A percentile compares a stretch with the other conserved stretches of the same genome.
phyloP scores from a whole-genome alignment of 1,140 invertebrate species.

The Platyscapa corneri region DNA sequence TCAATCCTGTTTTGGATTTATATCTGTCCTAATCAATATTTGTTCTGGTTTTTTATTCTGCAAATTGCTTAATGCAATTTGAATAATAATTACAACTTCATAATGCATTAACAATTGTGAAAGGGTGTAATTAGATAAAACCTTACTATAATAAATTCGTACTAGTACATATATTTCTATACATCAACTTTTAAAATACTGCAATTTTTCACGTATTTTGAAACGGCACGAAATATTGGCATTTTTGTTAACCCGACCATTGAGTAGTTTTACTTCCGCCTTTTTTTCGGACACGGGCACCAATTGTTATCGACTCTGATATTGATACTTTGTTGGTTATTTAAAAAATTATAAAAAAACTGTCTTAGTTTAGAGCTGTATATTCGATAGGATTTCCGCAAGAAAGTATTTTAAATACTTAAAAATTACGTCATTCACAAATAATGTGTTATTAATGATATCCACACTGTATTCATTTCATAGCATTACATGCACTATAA shows the following conservation, averaged over 20 bases:
- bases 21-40: background rate
- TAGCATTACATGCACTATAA: background rate
- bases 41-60: background rate
- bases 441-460: background rate
- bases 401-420: background rate
- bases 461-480: background rate
- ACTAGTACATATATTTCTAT: background rate
- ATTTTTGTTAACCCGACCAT: background rate
- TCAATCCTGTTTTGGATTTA: background rate
- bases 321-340: background rate
- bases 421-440: background rate
- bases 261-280: background rate
- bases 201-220: slow-evolving; percentile 33
- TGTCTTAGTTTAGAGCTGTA: background rate
- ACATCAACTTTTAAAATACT: slow-evolving; percentile 34
- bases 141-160: background rate
- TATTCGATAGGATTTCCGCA: background rate
- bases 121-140: background rate
- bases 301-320: background rate
- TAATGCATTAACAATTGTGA: too few relatives aligned
- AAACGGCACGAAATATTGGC: slow-evolving; percentile 28
- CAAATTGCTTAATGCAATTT: background rate
- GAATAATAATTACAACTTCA: background rate
- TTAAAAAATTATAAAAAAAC: background rate
- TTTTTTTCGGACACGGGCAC: background rate